A percentile compares a stretch with the other conserved stretches of the same genome.
Conservation (phyloP, 1,140 invertebrate species). For the Drosophila funebris region DNA sequence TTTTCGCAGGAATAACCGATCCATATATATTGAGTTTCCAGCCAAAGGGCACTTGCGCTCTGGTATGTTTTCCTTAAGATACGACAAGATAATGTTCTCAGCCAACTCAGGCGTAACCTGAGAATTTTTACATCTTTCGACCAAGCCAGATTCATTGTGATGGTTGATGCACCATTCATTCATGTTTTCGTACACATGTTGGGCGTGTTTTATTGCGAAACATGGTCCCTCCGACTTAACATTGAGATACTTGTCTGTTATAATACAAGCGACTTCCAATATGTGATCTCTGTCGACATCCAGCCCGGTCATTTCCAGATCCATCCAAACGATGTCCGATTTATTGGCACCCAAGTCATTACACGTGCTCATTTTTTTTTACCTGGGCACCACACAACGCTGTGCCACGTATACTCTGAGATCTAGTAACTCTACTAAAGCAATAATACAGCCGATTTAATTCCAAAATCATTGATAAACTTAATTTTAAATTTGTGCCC, state of each 20-base stretch:
- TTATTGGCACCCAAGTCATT: background rate
- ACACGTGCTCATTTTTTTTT: slow-evolving; percentile 40
- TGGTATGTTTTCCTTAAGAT: slow-evolving; percentile 89
- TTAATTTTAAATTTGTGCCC: background rate
- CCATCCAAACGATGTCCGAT: slow-evolving; percentile 85
- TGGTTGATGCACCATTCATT: slow-evolving; percentile 91
- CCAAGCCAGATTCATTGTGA: slow-evolving; percentile 91
- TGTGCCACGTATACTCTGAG: background rate
- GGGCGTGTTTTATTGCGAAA: slow-evolving; percentile 92
- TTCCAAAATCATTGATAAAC: slow-evolving; percentile 14
- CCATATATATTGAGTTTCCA: slow-evolving; percentile 95
- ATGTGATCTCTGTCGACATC: slow-evolving; percentile 91
- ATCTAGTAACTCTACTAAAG: background rate
- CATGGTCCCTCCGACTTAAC: slow-evolving; percentile 90
- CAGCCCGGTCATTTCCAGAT: slow-evolving; percentile 91
- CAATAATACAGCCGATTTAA: slow-evolving; percentile 11
- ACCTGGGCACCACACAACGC: background rate
- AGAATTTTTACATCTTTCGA: slow-evolving; percentile 88
- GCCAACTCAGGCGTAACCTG: slow-evolving; percentile 87
- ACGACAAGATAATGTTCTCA: slow-evolving; percentile 89
- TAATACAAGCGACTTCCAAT: slow-evolving; percentile 93
- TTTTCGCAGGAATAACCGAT: slow-evolving; percentile 90
- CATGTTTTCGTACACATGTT: slow-evolving; percentile 91
- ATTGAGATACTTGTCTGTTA: slow-evolving; percentile 93
- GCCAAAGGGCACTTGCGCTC: slow-evolving; percentile 90